Evolutionary conservation across 1,140 invertebrate species (phyloP).

Genomic region (Drosophila auraria): DNA sequence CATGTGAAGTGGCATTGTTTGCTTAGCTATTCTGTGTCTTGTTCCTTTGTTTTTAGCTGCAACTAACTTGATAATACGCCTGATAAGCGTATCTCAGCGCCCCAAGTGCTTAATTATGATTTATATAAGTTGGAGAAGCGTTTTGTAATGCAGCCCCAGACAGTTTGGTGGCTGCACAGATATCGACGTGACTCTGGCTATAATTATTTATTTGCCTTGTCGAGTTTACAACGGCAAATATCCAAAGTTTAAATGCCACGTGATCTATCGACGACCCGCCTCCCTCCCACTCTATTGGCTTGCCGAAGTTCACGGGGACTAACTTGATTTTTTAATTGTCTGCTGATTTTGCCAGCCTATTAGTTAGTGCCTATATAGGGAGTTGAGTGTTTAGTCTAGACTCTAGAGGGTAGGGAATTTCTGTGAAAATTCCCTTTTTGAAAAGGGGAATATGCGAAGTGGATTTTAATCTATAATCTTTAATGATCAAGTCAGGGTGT

Average conservation of each 20-base stretch:
- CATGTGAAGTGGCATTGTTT: conserved; percentile 32
- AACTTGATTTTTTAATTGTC: conserved; percentile 31
- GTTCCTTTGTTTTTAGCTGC: conserved; percentile 30
- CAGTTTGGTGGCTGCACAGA: conserved; percentile 31
- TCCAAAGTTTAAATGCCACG: conserved; percentile 35
- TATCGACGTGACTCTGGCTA: background rate
- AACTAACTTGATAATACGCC: conserved; percentile 31
- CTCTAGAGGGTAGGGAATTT: background rate
- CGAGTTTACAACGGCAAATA: conserved; percentile 8
- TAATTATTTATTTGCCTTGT: conserved; percentile 20
- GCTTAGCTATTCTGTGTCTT: conserved; percentile 2
- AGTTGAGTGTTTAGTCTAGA: conserved; percentile 4
- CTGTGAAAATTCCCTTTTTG: background rate
- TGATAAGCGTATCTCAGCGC: conserved; percentile 36
- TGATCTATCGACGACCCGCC: conserved; percentile 6
- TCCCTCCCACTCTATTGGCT: background rate
- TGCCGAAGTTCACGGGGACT: conserved; percentile 11
- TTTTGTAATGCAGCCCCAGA: conserved; percentile 42
- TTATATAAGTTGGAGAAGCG: conserved; percentile 34
- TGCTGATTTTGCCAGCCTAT: conserved; percentile 5
- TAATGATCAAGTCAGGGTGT: no score
- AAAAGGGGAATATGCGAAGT: background rate
- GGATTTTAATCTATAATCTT: background rate
- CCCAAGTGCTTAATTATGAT: conserved; percentile 32
- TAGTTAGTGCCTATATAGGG: background rate